These are phyloP conservation scores for Asteroscopus sphinx DNA, from an alignment of 2,888 invertebrate genomes.

Conservation along the genomic window DNA sequence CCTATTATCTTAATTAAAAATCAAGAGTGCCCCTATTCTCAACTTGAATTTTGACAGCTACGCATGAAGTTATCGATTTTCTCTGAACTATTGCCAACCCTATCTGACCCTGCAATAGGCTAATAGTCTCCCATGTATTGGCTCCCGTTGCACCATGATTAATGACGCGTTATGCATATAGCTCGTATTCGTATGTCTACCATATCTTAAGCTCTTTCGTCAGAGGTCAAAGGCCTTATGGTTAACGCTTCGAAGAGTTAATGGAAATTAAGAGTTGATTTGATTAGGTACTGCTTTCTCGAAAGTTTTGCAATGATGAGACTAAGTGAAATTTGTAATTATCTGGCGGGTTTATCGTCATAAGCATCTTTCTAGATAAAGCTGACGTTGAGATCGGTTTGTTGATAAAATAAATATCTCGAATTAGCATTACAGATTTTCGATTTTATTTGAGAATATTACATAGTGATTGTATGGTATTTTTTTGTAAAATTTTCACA, in stretches of 20 bases:
- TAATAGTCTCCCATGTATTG: conserved; percentile 33
- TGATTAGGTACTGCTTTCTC: conserved; percentile 36
- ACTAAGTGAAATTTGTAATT: conserved; percentile 14
- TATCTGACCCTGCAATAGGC: conserved; percentile 23
- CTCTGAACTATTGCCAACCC: conserved; percentile 29
- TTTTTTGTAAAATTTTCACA: too few relatives aligned
- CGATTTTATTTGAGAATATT: too few relatives aligned
- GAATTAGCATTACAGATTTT: too few relatives aligned
- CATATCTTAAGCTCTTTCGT: conserved; percentile 32
- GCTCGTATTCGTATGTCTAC: conserved; percentile 24
- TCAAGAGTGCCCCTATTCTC: background rate
- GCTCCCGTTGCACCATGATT: conserved; percentile 49
- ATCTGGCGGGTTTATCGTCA: conserved; percentile 2
- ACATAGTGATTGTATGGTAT: too few relatives aligned
- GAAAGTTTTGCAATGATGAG: conserved; percentile 5
- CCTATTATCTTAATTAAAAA: too few relatives aligned
- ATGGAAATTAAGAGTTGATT: conserved; percentile 43
- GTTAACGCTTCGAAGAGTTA: conserved; percentile 28
- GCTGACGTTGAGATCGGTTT: background rate
- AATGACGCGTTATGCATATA: conserved; percentile 47
- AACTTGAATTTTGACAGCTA: background rate
- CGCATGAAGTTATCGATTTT: background rate
- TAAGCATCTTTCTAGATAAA: background rate
- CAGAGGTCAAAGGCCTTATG: conserved; percentile 36
- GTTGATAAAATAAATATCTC: too few relatives aligned